These are phyloP conservation scores for Myioborus miniatus DNA, from an alignment of 2,797 vertebrate species.

Conservation along the genomic window DNA sequence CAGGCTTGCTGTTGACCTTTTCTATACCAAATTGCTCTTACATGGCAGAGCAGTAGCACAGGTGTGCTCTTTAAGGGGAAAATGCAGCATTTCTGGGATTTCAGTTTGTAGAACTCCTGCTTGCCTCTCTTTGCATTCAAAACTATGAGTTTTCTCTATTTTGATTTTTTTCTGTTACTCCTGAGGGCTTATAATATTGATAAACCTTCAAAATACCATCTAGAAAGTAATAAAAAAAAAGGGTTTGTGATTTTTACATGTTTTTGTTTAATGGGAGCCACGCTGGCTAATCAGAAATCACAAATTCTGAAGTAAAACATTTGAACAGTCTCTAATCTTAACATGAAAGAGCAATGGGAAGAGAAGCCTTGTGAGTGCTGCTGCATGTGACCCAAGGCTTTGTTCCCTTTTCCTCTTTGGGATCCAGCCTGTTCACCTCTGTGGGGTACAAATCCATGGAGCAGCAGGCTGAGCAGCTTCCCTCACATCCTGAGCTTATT, in stretches of 20 bases:
- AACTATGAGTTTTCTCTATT: not conserved
- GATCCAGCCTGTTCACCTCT: not conserved
- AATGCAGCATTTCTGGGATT: slow-evolving; percentile 17
- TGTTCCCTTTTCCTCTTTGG: slow-evolving; percentile 2
- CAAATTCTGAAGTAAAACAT: not conserved
- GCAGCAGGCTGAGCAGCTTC: not conserved
- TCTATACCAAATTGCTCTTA: not conserved
- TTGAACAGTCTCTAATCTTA: not conserved
- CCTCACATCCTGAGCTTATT: not conserved
- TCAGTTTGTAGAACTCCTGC: not conserved
- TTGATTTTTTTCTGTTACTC: not conserved
- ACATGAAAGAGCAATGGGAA: not conserved
- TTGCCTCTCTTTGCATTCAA: not conserved
- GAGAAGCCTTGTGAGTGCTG: not conserved
- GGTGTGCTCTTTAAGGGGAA: slow-evolving; percentile 57
- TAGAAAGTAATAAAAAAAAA: not conserved
- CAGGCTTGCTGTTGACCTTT: slow-evolving; percentile 6
- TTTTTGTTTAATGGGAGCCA: not conserved
- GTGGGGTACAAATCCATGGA: not conserved
- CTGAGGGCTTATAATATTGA: not conserved
- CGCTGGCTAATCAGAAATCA: not conserved
- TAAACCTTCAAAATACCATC: not conserved
- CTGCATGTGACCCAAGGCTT: not conserved
- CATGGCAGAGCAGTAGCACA: not conserved
- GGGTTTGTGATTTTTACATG: not conserved